Base-by-base conservation (phyloP, 2,888 invertebrate species). In the Mycalesis mineus region DNA sequence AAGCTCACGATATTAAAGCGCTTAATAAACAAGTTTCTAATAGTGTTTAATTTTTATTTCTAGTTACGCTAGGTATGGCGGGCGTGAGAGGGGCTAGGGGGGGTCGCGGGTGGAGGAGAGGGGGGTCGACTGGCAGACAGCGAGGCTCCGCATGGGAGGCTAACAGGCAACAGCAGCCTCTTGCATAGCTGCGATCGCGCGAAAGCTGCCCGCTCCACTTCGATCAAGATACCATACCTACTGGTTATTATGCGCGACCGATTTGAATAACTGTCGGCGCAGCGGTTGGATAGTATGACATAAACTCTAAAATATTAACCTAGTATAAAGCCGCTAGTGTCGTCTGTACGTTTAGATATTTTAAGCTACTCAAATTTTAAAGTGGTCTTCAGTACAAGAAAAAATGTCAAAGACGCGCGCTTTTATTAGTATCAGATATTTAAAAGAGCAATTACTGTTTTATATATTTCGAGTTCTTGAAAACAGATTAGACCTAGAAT, bases 81-180 rank as follows among this genome's bases (percentile, higher is more conserved):
- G 68, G 67, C 65, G 65, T 65, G 66, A 60, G 67, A 63, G 57
- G 61, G 67, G 50, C 47, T 22, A 54, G 57, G 47, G 69, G 66
- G 62, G 66, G 63, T 65, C 69, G 63, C 63, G 66, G 66, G 63
- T 70, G 45, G 60, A 55, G 65, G 67, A 68, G 71, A 72, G 73
- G 69, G 71, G 69, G 74, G 72, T 67, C 74, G 78, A 77, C 82
- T 77, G 87, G 85, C 89, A 90, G 90, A 90, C 90, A 90, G 90
- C 90, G 90, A 83, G 90, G 90, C 90, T 89, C 90, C 90, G 83
- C 80, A 76, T 86, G 89, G 90, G 88, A 86, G 86, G 87, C 84
- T 78, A 85, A 71, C 84, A 84, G 22, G 22, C 22, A 22, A 22
- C 22, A 2, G 77, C 86, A 87, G 80, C 87, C 84, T 88, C 63